Base-by-base conservation (phyloP, 2,113 vertebrate genomes). In the Ceuthmochares aereus region DNA sequence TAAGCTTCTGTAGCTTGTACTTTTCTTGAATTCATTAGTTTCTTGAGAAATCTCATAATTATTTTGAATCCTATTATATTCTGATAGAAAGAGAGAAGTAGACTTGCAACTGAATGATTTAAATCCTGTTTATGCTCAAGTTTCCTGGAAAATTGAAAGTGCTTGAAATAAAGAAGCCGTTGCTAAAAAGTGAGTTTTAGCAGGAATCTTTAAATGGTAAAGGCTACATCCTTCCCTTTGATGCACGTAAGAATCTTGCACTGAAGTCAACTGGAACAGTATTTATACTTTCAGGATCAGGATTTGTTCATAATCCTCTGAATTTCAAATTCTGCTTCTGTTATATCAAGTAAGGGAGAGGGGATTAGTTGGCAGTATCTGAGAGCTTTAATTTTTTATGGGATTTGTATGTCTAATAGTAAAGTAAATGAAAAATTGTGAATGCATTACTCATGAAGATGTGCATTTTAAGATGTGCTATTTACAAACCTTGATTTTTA, bases 291-390 rank as follows among this genome's bases (percentile, higher is more conserved):
- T 95, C 60, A 78, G 45, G 43, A 90, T 90, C 56, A 81, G 90
- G 80, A 78, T 93, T 95, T 96, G 54, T 68, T 95, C 76, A 66
- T 95, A 97, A 96, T 92, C 96, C 80, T 76, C 88, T 79, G 73
- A 93, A 92, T 95, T 93, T 94, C 64, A 93, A 96, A 89, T 93
- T 96, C 36, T 95, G 20, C 45, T 89, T 90, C 64, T 62, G 78
- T 96, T 96, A 86, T 73, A 94, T 82, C 76, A 90, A 87, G 76
- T 55, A 84, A 87, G 52, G 34, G 25, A 89, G 52, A 92, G 37
- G 26, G 83, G 95, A 96, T 97, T 96, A 95, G 72, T 66, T 90
- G 79, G 56, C 40, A 82, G 68, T 79, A 78, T 93, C 43, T 32
- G 36, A 89, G 15, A 76, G 73, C 32, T 93, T 95, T 93, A 66